Evolutionary conservation across 2,888 invertebrate genomes (phyloP).

Genomic region (Yponomeuta sedellus): DNA sequence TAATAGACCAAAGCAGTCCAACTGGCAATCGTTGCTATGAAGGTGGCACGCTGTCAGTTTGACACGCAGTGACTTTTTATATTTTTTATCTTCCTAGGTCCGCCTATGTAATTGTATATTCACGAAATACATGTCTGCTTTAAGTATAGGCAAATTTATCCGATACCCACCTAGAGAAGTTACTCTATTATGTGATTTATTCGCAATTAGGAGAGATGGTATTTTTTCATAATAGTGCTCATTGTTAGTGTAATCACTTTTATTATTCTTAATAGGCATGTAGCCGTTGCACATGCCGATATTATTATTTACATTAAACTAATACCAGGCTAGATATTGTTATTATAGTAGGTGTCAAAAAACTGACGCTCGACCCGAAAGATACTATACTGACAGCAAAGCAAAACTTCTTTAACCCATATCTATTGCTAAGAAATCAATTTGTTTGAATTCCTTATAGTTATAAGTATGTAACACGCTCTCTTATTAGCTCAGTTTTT

Average conservation of each 20-base stretch:
- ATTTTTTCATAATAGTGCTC: constrained; percentile 69
- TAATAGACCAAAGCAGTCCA: too few species aligned
- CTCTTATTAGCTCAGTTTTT: too few species aligned
- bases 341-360: background rate
- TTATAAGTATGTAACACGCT: too few species aligned
- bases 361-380: too few species aligned
- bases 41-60: background rate
- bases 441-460: too few species aligned
- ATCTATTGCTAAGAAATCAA: too few species aligned
- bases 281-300: background rate
- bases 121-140: constrained; percentile 11
- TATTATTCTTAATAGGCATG: constrained; percentile 4
- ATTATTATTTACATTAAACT: background rate
- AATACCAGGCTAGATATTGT: constrained; percentile 12
- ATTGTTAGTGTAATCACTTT: constrained; percentile 36
- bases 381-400: too few species aligned
- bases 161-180: constrained; percentile 56
- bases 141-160: constrained; percentile 32
- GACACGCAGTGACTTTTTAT: background rate
- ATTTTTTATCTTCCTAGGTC: constrained; percentile 17
- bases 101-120: constrained; percentile 19
- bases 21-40: too few species aligned
- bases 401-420: too few species aligned
- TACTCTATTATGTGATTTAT: constrained; percentile 56
- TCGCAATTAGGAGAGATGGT: constrained; percentile 61